Percentiles rank a stretch among this genome's conserved stretches.
Conservation (phyloP, 2,113 vertebrate species). For the Vulpes vulpes region DNA sequence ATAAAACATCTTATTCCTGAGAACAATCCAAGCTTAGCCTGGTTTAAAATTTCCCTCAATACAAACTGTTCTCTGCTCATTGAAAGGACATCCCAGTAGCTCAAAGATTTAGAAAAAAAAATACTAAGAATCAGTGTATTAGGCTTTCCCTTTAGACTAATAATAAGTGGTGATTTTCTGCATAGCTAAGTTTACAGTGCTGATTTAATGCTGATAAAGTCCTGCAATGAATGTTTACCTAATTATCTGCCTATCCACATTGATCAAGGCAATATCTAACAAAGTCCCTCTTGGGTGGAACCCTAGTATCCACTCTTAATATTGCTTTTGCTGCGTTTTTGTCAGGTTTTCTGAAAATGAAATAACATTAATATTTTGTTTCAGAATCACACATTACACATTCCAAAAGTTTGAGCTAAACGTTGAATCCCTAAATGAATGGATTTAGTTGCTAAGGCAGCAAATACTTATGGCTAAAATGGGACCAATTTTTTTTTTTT, state of each 20-base stretch:
- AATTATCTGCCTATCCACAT: not conserved
- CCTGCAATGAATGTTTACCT: not conserved
- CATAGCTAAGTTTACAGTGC: not conserved
- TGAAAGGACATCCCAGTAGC: not conserved
- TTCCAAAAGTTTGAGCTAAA: slow-evolving; percentile 88
- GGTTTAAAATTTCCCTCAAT: not conserved
- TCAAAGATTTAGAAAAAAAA: not conserved
- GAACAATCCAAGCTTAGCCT: not conserved
- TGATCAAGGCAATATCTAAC: not conserved
- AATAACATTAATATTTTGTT: slow-evolving; percentile 71
- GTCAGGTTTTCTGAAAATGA: slow-evolving; percentile 58
- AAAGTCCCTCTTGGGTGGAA: not conserved
- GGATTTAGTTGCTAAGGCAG: slow-evolving; percentile 86
- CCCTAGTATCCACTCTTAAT: not conserved
- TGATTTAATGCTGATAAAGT: not conserved
- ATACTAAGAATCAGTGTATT: not conserved
- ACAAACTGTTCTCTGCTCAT: not conserved
- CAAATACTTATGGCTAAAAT: slow-evolving; percentile 87
- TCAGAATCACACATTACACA: slow-evolving; percentile 84
- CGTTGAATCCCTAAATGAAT: slow-evolving; percentile 84
- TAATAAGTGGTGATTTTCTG: not conserved
- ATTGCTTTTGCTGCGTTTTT: not conserved
- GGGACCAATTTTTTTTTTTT: slow-evolving; percentile 59
- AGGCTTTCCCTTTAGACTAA: not conserved
- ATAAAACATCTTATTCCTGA: not conserved